These are phyloP conservation scores for Montipora capricornis DNA, from an alignment of 64 coral and sea anemone genomes.

Conservation along the genomic window DNA sequence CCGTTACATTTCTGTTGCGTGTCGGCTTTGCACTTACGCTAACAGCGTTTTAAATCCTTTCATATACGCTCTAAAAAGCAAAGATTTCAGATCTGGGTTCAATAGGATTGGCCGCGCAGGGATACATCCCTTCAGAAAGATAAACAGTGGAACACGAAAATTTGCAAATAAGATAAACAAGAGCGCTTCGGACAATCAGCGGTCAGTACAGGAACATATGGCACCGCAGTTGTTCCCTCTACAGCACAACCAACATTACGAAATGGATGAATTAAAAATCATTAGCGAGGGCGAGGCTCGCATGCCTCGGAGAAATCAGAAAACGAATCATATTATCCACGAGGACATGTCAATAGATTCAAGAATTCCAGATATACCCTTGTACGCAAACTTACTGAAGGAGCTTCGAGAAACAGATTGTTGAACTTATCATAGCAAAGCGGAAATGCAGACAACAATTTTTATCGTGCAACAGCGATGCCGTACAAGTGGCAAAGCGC, in stretches of 20 bases:
- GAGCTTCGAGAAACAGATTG: too few species aligned
- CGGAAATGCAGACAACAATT: too few species aligned
- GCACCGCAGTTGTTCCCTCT: neutral
- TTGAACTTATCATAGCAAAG: too few species aligned
- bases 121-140: conserved; percentile 17
- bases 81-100: conserved; percentile 60
- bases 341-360: too few species aligned
- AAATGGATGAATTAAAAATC: neutral
- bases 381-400: too few species aligned
- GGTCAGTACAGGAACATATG: neutral
- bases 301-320: neutral
- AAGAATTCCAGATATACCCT: too few species aligned
- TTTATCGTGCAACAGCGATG: too few species aligned
- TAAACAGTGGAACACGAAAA: neutral
- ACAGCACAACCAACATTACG: neutral
- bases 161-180: neutral
- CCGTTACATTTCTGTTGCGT: conserved; percentile 53
- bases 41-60: conserved; percentile 88
- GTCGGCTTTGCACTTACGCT: conserved; percentile 78
- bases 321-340: too few species aligned
- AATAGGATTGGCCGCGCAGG: conserved; percentile 35
- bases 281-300: neutral
- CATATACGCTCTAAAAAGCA: conserved; percentile 73
- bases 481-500: too few species aligned
- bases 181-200: neutral